Evolutionary conservation across 2,113 vertebrate genomes (phyloP).

Genomic region (Zeus faber): DNA sequence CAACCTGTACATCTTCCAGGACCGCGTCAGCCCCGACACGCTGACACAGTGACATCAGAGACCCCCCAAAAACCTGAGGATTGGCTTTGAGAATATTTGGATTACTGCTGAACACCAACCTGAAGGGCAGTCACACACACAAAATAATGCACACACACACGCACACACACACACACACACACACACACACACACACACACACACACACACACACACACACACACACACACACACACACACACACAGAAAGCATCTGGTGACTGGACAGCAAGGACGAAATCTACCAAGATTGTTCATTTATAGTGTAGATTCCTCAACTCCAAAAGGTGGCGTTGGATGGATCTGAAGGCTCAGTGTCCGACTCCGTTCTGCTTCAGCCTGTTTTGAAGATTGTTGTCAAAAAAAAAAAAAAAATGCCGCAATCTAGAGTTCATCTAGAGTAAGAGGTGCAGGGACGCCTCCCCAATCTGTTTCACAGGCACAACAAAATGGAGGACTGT

Average conservation of each 20-base stretch:
- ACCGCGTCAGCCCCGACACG: slow-evolving; percentile 89
- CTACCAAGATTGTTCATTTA: too few species aligned
- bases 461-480: slow-evolving; percentile 29
- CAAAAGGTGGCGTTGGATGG: too few species aligned
- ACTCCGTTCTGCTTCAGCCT: too few species aligned
- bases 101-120: background rate
- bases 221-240: background rate
- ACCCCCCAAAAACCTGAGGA: background rate
- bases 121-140: background rate
- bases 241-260: background rate
- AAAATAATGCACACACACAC: slow-evolving; percentile 6
- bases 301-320: too few species aligned
- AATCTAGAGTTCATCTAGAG: too few species aligned
- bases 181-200: slow-evolving; percentile 4
- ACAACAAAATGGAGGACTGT: slow-evolving; percentile 8
- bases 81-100: background rate
- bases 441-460: slow-evolving; percentile 65
- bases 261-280: too few species aligned
- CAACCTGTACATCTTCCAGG: slow-evolving; percentile 99
- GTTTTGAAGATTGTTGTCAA: too few species aligned
- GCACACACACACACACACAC: slow-evolving; percentile 3
- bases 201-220: slow-evolving; percentile 1
- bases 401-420: too few species aligned
- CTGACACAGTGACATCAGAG: slow-evolving; percentile 73
- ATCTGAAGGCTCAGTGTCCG: slow-evolving; percentile 14